These are phyloP conservation scores for Cebus imitator DNA, from an alignment of 2,113 vertebrate genomes.

Conservation along the genomic window DNA sequence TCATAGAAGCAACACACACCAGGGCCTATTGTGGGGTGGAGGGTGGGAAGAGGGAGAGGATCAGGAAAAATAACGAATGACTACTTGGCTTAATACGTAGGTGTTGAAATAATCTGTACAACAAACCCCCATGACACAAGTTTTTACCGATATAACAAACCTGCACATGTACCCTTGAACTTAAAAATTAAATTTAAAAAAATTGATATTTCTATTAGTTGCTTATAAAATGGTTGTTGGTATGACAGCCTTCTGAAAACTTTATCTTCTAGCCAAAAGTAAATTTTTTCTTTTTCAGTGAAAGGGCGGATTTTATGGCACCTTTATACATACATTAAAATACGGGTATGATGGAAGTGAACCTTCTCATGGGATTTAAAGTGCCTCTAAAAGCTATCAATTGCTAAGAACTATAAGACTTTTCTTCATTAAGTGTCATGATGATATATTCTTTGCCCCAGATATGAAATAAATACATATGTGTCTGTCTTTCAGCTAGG, in stretches of 20 bases:
- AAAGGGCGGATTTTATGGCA: conserved; percentile 20
- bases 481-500: conserved; percentile 49
- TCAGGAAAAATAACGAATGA: too few species aligned
- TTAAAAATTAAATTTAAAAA: too few species aligned
- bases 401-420: conserved; percentile 19
- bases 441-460: conserved; percentile 46
- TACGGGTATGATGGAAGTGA: background rate
- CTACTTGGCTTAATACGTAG: too few species aligned
- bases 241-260: conserved; percentile 17
- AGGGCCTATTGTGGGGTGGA: too few species aligned
- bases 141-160: too few species aligned
- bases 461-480: conserved; percentile 62
- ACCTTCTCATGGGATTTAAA: background rate
- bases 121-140: too few species aligned
- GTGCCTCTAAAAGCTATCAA: conserved; percentile 54
- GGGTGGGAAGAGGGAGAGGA: too few species aligned
- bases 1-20: too few species aligned
- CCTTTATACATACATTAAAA: background rate
- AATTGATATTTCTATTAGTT: background rate
- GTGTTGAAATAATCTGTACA: too few species aligned
- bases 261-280: conserved; percentile 27
- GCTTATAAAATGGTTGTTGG: background rate
- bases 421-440: conserved; percentile 45
- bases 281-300: conserved; percentile 22
- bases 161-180: too few species aligned